phyloP scores from a whole-genome alignment of 2,113 vertebrate genomes.

The Rattus rattus region DNA sequence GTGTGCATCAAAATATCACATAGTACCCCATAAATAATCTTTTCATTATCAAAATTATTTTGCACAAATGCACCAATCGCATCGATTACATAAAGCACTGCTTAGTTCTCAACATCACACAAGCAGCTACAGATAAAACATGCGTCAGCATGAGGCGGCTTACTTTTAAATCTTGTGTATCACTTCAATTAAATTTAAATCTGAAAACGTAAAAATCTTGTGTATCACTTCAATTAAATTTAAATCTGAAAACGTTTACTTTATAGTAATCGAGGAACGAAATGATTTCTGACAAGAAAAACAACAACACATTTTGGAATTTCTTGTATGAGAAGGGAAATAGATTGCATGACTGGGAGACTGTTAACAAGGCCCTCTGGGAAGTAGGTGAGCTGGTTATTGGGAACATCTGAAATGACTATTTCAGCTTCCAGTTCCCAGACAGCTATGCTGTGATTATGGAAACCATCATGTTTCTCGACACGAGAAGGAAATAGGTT shows the following conservation, averaged over 20 bases:
- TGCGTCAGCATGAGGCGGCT: background rate
- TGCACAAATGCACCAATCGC: background rate
- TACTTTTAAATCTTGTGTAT: background rate
- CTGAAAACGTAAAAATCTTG: background rate
- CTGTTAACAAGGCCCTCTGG: background rate
- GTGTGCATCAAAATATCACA: background rate
- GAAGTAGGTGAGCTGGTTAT: background rate
- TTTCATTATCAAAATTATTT: background rate
- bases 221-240: background rate
- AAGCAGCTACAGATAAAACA: background rate
- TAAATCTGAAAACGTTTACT: background rate
- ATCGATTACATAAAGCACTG: background rate
- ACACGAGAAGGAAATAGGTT: background rate
- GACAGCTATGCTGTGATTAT: background rate
- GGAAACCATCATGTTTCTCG: background rate
- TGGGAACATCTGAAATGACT: slow-evolving; percentile 44
- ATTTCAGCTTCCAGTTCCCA: background rate
- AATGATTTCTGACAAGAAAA: slow-evolving; percentile 45
- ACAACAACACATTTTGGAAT: slow-evolving; percentile 42
- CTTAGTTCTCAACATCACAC: background rate
- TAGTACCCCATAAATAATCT: background rate
- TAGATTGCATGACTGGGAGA: background rate
- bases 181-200: background rate
- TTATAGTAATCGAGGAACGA: slow-evolving; percentile 44
- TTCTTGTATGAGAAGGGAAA: slow-evolving; percentile 50